A percentile compares a stretch with the other conserved stretches of the same genome.
phyloP scores from a whole-genome alignment of 2,113 vertebrate genomes.

The Isichthys henryi region DNA sequence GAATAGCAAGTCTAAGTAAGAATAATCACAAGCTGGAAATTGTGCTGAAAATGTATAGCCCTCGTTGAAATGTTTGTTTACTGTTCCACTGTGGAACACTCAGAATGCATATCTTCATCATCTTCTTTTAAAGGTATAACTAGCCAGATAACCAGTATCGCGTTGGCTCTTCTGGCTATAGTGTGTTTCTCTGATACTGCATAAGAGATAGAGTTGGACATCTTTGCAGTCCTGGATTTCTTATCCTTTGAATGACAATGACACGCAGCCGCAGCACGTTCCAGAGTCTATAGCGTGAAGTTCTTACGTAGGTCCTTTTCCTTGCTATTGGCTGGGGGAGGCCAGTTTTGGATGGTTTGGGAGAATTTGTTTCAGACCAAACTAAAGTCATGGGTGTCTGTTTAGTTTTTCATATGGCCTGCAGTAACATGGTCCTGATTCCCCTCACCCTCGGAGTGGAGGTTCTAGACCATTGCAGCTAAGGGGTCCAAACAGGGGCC shows the following conservation, averaged over 20 bases:
- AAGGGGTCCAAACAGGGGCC: background rate
- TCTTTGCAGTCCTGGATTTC: background rate
- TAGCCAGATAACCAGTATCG: background rate
- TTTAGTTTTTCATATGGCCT: slow-evolving; percentile 13
- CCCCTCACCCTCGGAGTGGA: background rate
- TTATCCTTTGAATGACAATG: background rate
- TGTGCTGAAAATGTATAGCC: background rate
- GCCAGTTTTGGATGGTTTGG: background rate
- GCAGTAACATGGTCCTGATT: background rate
- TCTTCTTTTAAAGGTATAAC: background rate
- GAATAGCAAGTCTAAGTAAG: background rate
- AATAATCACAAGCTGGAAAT: background rate
- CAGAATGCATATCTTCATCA: background rate
- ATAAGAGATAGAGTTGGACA: background rate
- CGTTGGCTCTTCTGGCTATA: background rate
- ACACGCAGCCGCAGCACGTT: background rate
- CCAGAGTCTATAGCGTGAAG: background rate
- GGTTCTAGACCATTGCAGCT: background rate
- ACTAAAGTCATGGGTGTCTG: slow-evolving; percentile 13
- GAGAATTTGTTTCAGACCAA: background rate
- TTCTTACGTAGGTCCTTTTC: background rate
- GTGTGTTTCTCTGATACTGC: background rate
- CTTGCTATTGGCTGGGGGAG: background rate
- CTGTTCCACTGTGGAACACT: background rate
- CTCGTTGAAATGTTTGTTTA: background rate